Conservation (phyloP, 92 coral and sea anemone genomes). For the Isaurus tuberculatus region DNA sequence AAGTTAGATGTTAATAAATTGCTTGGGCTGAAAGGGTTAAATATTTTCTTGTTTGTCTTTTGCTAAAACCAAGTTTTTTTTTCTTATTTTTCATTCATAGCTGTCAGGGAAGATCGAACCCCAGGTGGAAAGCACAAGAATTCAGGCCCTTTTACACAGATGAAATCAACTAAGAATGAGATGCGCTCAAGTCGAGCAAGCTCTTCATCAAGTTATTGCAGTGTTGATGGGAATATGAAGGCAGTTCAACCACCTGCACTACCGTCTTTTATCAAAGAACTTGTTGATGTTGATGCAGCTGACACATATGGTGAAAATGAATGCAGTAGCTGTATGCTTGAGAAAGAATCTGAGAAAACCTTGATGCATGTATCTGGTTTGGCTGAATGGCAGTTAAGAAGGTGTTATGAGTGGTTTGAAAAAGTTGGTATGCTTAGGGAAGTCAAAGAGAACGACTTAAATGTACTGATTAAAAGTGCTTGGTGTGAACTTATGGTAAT, state of each 20-base stretch:
- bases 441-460: conserved; percentile 60
- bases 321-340: conserved; percentile 72
- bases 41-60: too few species aligned
- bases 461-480: conserved; percentile 74
- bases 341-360: conserved; percentile 75
- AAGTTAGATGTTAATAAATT: too few species aligned
- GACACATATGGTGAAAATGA: conserved; percentile 2
- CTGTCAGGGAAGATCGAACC: conserved; percentile 96
- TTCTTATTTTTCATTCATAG: conserved; percentile 63
- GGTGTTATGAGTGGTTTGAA: conserved; percentile 83
- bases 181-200: conserved; percentile 58
- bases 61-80: too few species aligned
- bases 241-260: conserved; percentile 26
- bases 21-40: too few species aligned
- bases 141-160: conserved; percentile 21
- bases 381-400: conserved; percentile 82
- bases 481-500: conserved; percentile 90
- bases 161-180: conserved; percentile 54
- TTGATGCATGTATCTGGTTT: conserved; percentile 85
- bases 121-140: conserved; percentile 97
- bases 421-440: conserved; percentile 67
- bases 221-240: conserved; percentile 48
- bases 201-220: conserved; percentile 35
- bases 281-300: conserved; percentile 54
- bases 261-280: conserved; percentile 68